Evolutionary conservation across 1,140 invertebrate species (phyloP), one percentile per base, ranked within the genome.

Genomic region (Rhyacophila brunnea): DNA sequence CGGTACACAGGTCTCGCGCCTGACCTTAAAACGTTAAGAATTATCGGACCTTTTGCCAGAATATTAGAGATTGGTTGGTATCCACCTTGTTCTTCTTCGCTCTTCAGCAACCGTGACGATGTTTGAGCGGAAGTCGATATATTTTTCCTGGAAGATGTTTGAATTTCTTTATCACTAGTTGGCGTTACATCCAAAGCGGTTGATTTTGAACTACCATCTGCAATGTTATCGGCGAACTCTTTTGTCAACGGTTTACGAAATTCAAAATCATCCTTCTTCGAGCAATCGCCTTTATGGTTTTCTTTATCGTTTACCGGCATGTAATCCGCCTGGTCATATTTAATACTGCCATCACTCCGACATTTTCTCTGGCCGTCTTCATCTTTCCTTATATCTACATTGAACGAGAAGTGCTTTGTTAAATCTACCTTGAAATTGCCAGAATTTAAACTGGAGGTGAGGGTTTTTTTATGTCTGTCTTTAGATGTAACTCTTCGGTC

Each of bases 131-230:
- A 50, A 28, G 46, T 45, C 15, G 38, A 47, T 2, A 54, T 42
- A 45, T 61, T 63, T 50, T 68, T 68, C 44, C 45, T 62, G 13
- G 72, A 53, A 51, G 71, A 68, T 28, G 75, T 77, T 67, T 79
- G 75, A 46, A 77, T 73, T 71, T 77, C 70, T 68, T 74, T 77
- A 51, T 78, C 74, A 9, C 68, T 48, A 65, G 66, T 71, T 28
- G 35, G 44, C 7, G 32, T 18, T 14, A 44, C 51, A 17, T 4
- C 4, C n/a, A 40, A 13, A 13, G 28, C 10, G 15, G 51, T 32
- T 0, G 13, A 34, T 45, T 44, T 54, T 11, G 50, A 52, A 36
- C 23, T 20, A 23, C 6, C 38, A 9, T 17, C 18, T 10, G 35
- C n/a, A 35, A n/a, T 23, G 9, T 40, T 20, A 13, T 43, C 6